Conservation (phyloP, 2,888 invertebrate genomes). For the Heteropelma amictum region DNA sequence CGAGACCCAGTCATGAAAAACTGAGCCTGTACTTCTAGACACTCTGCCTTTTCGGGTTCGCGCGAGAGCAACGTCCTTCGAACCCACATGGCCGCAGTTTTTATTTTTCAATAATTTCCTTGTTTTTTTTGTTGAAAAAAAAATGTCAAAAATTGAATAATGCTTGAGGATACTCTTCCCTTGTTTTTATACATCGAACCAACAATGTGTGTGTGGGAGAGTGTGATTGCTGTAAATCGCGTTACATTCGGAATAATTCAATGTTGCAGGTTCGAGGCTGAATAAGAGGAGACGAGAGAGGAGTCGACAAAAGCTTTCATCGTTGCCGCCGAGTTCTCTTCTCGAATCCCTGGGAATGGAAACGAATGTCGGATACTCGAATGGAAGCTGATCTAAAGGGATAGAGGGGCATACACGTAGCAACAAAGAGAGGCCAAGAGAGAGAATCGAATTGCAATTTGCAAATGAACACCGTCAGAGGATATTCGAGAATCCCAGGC, state of each 20-base stretch:
- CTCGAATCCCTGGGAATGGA: not conserved
- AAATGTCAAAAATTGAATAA: too few relatives aligned
- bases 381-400: conserved; percentile 58
- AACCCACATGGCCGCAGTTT: too few relatives aligned
- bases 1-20: too few relatives aligned
- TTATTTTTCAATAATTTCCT: too few relatives aligned
- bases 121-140: too few relatives aligned
- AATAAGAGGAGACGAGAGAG: not conserved
- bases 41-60: too few relatives aligned
- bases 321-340: too few relatives aligned
- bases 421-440: not conserved
- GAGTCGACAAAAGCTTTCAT: too few relatives aligned
- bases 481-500: conserved; percentile 54
- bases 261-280: conserved; percentile 39
- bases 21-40: too few relatives aligned
- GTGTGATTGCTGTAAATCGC: conserved; percentile 55
- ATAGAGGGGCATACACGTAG: not conserved
- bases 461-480: conserved; percentile 64
- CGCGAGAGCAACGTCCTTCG: too few relatives aligned
- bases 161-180: too few relatives aligned
- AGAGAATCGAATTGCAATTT: conserved; percentile 57
- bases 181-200: too few relatives aligned
- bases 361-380: conserved; percentile 34
- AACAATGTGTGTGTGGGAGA: conserved; percentile 7
- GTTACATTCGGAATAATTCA: conserved; percentile 60